phyloP scores from a whole-genome alignment of 2,797 vertebrate species.

The Pristis pectinata region DNA sequence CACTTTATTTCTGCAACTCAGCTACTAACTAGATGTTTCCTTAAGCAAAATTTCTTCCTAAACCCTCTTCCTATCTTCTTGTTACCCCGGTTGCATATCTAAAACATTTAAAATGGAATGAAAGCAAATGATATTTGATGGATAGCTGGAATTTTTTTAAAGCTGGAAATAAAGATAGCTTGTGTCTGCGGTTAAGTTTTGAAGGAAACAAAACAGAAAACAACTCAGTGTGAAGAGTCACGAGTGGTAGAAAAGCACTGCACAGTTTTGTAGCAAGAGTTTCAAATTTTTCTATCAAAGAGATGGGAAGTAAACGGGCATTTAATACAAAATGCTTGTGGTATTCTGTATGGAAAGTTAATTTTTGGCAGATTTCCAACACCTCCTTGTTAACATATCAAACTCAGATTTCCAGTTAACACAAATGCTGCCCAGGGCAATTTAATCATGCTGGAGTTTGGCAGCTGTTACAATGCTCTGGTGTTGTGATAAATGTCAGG shows the following conservation, averaged over 20 bases:
- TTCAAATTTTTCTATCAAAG: background rate
- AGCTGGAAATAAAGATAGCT: background rate
- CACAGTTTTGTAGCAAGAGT: background rate
- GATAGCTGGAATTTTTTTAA: background rate
- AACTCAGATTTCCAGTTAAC: background rate
- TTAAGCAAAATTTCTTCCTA: background rate
- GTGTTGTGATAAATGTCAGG: background rate
- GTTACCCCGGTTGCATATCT: background rate
- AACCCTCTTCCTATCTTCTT: background rate
- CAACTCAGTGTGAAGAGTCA: background rate
- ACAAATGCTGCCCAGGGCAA: background rate
- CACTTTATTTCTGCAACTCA: background rate
- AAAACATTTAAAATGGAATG: background rate
- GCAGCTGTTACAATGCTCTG: background rate
- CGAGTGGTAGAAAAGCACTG: background rate
- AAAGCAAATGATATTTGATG: background rate
- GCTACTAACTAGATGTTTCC: background rate
- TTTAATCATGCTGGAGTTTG: background rate
- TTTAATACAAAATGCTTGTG: background rate
- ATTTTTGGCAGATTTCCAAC: background rate
- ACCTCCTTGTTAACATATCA: slow-evolving; percentile 19
- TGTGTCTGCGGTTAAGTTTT: background rate
- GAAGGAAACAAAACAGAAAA: too few relatives aligned
- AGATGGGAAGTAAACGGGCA: background rate
- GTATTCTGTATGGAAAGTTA: background rate